These are phyloP conservation scores for Propithecus deckenii DNA, from an alignment of 2,797 vertebrate genomes.

Conservation along the genomic window DNA sequence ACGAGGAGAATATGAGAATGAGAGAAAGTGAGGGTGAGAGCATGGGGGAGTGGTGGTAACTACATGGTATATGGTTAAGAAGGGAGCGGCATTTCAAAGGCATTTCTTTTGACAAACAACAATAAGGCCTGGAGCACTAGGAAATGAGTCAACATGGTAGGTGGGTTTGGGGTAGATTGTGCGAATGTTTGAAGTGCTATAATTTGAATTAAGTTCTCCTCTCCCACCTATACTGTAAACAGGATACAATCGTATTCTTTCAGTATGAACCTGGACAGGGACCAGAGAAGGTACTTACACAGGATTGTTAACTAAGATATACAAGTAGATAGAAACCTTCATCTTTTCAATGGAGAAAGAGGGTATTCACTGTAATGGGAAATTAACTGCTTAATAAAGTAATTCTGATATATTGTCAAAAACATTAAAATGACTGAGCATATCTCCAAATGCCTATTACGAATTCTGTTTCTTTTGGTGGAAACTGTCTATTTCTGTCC, in stretches of 20 bases:
- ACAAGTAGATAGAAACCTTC: conserved; percentile 5
- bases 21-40: neutral
- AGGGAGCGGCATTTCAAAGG: neutral
- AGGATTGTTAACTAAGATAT: neutral
- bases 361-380: neutral
- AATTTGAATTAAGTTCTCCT: neutral
- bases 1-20: neutral
- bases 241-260: conserved; percentile 1
- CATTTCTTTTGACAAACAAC: conserved; percentile 2
- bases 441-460: neutral
- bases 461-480: neutral
- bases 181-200: neutral
- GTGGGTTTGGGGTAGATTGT: neutral
- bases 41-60: neutral
- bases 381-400: conserved; percentile 42
- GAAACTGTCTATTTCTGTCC: neutral
- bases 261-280: conserved; percentile 8
- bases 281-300: neutral
- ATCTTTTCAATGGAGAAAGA: conserved; percentile 11
- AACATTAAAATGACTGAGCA: conserved; percentile 31
- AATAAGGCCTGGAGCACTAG: neutral
- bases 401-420: conserved; percentile 9
- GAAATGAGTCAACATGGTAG: neutral
- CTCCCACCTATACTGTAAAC: neutral
- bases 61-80: neutral